phyloP scores from a whole-genome alignment of 2,888 invertebrate genomes.

The Lutraria lutraria region DNA sequence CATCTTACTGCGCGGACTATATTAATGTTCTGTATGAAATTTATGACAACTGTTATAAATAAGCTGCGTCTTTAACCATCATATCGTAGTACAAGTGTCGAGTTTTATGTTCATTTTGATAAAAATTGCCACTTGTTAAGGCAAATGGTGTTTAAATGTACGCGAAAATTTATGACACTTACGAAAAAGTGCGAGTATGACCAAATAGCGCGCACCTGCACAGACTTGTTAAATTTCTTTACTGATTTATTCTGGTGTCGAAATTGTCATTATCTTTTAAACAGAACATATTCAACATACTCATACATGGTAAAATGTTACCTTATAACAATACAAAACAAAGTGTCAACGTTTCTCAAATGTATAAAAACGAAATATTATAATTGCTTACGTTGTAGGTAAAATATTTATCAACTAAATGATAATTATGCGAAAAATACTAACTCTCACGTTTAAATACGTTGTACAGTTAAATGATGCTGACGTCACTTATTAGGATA shows the following conservation, averaged over 20 bases:
- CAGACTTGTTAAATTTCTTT: background rate
- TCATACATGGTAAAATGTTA: background rate
- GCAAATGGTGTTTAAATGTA: conserved; percentile 38
- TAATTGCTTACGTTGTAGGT: background rate
- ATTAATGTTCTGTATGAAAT: conserved; percentile 29
- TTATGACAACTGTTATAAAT: conserved; percentile 33
- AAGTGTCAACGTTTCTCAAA: background rate
- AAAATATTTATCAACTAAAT: background rate
- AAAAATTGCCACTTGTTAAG: conserved; percentile 46
- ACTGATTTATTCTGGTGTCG: background rate
- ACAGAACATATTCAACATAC: background rate
- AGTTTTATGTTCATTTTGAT: conserved; percentile 46
- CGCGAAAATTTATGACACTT: conserved; percentile 1
- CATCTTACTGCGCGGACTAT: background rate
- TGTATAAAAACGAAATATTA: conserved; percentile 24
- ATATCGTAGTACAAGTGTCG: conserved; percentile 33
- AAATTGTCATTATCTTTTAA: conserved; percentile 9
- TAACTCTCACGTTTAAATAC: background rate
- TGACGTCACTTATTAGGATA: too few relatives aligned
- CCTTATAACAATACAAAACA: background rate
- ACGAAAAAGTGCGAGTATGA: background rate
- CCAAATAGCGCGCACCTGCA: conserved; percentile 29
- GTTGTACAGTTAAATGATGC: too few relatives aligned
- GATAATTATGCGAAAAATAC: background rate
- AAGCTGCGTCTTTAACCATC: conserved; percentile 1